Conservation (phyloP, 2,888 invertebrate species). For the Spisula subtruncata region DNA sequence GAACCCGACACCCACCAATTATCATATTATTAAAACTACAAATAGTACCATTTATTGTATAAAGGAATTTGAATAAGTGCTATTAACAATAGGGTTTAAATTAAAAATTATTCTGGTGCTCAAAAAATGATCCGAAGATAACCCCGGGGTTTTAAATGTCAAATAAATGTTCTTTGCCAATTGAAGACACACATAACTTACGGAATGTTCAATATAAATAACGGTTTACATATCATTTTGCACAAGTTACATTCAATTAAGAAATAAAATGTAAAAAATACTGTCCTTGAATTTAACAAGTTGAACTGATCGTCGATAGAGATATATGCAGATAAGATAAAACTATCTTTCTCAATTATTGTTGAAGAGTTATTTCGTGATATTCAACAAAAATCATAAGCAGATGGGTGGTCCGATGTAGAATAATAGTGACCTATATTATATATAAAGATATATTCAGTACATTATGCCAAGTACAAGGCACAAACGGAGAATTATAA, state of each 20-base stretch:
- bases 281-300: conserved; percentile 17
- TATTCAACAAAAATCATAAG: not conserved
- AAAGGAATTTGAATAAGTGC: conserved; percentile 35
- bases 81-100: conserved; percentile 36
- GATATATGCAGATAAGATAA: not conserved
- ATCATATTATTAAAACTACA: conserved; percentile 48
- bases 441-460: not conserved
- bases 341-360: not conserved
- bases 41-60: conserved; percentile 31
- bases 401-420: not conserved
- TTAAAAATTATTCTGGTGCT: conserved; percentile 50
- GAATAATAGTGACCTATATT: conserved; percentile 1
- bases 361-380: not conserved
- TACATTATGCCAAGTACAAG: not conserved
- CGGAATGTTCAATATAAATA: not conserved
- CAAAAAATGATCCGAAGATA: conserved; percentile 53
- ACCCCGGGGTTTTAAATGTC: conserved; percentile 53
- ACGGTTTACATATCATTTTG: conserved; percentile 23
- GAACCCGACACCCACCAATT: conserved; percentile 39
- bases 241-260: conserved; percentile 45
- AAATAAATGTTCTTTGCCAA: conserved; percentile 26
- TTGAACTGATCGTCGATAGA: not conserved
- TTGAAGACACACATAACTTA: not conserved
- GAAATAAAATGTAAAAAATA: conserved; percentile 18
- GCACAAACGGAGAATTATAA: not conserved